Evolutionary conservation across 2,113 vertebrate genomes (phyloP).

Genomic region (Parus major): DNA sequence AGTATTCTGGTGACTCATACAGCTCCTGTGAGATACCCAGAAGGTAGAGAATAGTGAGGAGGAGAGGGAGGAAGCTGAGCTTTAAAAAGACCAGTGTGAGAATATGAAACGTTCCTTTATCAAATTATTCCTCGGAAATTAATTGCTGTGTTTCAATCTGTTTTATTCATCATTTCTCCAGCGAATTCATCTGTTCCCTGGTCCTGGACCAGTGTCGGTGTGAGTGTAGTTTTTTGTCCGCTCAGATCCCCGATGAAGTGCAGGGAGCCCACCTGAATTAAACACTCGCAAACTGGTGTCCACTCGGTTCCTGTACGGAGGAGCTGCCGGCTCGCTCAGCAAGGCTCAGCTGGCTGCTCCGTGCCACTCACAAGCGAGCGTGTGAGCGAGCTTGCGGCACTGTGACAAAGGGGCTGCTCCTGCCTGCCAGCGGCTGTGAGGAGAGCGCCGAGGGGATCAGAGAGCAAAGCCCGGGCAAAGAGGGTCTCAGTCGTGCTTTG

Average conservation of each 20-base stretch:
- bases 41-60: slow-evolving; percentile 11
- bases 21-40: neutral
- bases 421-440: neutral
- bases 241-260: neutral
- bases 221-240: neutral
- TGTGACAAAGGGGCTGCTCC: neutral
- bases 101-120: neutral
- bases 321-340: neutral
- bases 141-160: neutral
- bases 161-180: neutral
- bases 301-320: fast-evolving
- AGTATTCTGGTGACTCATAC: slow-evolving; percentile 27
- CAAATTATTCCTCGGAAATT: slow-evolving; percentile 3
- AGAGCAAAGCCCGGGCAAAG: fast-evolving
- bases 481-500: fast-evolving
- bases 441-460: neutral
- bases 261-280: neutral
- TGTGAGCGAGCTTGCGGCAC: neutral
- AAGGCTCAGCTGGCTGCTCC: neutral
- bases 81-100: neutral
- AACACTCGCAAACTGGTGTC: neutral
- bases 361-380: neutral
- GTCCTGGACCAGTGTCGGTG: neutral
- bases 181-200: neutral
- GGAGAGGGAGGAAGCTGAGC: slow-evolving; percentile 7